phyloP scores from a whole-genome alignment of 2,888 invertebrate species.

The Hypena proboscidalis region DNA sequence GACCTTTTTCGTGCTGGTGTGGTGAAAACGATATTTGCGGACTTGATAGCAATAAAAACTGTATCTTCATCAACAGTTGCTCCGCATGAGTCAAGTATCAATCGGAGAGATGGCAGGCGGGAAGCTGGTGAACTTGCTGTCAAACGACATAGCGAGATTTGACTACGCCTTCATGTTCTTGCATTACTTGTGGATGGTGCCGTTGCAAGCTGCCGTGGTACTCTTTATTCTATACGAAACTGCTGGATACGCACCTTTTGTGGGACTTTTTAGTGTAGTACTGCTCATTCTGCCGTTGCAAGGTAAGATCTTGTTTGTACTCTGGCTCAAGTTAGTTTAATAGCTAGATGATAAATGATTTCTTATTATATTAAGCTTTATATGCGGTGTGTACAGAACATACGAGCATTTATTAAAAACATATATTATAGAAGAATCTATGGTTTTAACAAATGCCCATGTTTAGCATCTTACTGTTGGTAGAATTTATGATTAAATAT shows the following conservation, averaged over 20 bases:
- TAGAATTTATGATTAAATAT: too few relatives aligned
- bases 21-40: too few relatives aligned
- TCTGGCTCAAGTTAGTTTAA: too few relatives aligned
- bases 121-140: conserved; percentile 92
- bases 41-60: not conserved
- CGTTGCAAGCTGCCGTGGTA: conserved; percentile 87
- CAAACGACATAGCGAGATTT: conserved; percentile 93
- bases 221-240: conserved; percentile 66
- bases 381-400: too few relatives aligned
- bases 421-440: too few relatives aligned
- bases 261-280: conserved; percentile 76
- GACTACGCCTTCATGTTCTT: conserved; percentile 89
- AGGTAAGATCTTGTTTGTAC: too few relatives aligned
- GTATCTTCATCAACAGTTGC: conserved; percentile 76
- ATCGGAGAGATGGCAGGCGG: conserved; percentile 89
- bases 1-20: too few relatives aligned
- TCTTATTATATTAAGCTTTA: too few relatives aligned
- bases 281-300: conserved; percentile 85
- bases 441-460: too few relatives aligned
- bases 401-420: too few relatives aligned
- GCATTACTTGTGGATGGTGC: conserved; percentile 93
- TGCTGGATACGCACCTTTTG: conserved; percentile 71
- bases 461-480: too few relatives aligned
- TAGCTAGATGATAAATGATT: too few relatives aligned
- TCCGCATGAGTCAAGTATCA: conserved; percentile 90